phyloP scores from a whole-genome alignment of 1,140 invertebrate genomes.

The Stegodyphus mimosarum region DNA sequence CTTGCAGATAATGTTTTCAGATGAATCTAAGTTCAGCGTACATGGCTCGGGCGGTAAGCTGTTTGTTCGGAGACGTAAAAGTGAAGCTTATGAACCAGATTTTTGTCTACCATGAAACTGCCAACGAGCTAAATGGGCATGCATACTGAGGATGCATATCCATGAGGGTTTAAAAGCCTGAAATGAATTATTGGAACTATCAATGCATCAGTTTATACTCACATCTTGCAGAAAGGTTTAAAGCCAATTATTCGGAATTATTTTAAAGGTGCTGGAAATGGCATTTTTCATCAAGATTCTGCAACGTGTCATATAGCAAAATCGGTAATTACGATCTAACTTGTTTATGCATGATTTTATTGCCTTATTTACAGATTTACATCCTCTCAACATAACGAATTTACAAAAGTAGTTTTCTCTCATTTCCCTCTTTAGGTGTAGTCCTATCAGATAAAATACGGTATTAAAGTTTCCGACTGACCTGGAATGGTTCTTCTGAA shows the following conservation, averaged over 20 bases:
- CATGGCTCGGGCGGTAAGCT: not conserved
- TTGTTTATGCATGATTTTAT: constrained; percentile 1
- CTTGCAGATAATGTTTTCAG: constrained; percentile 16
- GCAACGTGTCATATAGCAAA: not conserved
- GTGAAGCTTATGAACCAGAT: not conserved
- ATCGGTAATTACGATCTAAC: constrained; percentile 7
- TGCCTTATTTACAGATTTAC: constrained; percentile 4
- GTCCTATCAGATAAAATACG: not conserved
- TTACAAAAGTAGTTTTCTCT: not conserved
- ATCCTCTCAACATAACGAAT: not conserved
- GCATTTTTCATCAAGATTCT: not conserved
- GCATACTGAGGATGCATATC: constrained; percentile 22
- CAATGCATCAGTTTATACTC: not conserved
- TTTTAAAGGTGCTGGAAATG: constrained; percentile 2
- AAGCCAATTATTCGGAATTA: constrained; percentile 5
- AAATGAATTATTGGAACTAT: constrained; percentile 8
- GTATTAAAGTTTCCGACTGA: constrained; percentile 18
- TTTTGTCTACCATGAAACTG: not conserved
- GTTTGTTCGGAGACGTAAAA: not conserved
- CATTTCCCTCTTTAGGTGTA: not conserved
- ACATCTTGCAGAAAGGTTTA: not conserved
- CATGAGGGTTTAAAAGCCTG: not conserved
- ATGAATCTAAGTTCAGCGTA: constrained; percentile 23
- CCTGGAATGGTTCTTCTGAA: constrained; percentile 13
- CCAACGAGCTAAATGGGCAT: not conserved